Evolutionary conservation across 2,113 vertebrate genomes (phyloP).

Genomic region (Speoplatyrhinus poulsoni): DNA sequence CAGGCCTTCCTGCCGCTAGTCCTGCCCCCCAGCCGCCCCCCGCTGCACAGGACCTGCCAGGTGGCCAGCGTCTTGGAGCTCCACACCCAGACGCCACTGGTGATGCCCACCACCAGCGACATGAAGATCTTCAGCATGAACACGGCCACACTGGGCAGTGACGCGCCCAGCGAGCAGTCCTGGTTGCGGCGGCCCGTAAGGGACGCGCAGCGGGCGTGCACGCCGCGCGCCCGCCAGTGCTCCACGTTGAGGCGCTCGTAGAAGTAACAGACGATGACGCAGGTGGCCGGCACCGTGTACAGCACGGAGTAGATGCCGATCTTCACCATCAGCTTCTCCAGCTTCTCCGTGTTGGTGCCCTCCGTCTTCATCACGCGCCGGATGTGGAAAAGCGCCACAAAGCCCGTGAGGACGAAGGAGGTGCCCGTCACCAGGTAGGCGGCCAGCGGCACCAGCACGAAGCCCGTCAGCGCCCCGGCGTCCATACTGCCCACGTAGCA

Average conservation of each 20-base stretch:
- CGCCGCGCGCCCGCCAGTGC: constrained; percentile 88
- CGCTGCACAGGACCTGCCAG: constrained; percentile 94
- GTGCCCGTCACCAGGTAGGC: constrained; percentile 94
- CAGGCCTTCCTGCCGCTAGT: constrained; percentile 87
- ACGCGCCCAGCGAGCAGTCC: constrained; percentile 87
- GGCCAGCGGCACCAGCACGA: constrained; percentile 91
- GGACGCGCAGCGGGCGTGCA: constrained; percentile 81
- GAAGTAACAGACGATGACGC: constrained; percentile 96
- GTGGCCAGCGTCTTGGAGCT: constrained; percentile 98
- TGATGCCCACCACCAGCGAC: constrained; percentile 98
- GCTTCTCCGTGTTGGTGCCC: constrained; percentile 95
- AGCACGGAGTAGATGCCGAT: constrained; percentile 97
- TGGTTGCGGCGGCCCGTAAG: constrained; percentile 73
- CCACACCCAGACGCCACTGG: constrained; percentile 99
- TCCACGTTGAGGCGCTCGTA: constrained; percentile 95
- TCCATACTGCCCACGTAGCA: constrained; percentile 96
- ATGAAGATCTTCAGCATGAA: constrained; percentile 99
- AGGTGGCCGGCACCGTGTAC: constrained; percentile 95
- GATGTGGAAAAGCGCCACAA: constrained; percentile 97
- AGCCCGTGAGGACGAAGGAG: constrained; percentile 95
- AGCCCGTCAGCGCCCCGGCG: constrained; percentile 84
- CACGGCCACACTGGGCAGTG: constrained; percentile 91
- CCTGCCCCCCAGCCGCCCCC: constrained; percentile 84
- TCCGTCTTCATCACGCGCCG: constrained; percentile 96
- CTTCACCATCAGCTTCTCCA: constrained; percentile 99